Percentiles rank a stretch among this genome's conserved stretches.
Conservation (phyloP, 2,113 vertebrate genomes). For the Chloebia gouldiae region DNA sequence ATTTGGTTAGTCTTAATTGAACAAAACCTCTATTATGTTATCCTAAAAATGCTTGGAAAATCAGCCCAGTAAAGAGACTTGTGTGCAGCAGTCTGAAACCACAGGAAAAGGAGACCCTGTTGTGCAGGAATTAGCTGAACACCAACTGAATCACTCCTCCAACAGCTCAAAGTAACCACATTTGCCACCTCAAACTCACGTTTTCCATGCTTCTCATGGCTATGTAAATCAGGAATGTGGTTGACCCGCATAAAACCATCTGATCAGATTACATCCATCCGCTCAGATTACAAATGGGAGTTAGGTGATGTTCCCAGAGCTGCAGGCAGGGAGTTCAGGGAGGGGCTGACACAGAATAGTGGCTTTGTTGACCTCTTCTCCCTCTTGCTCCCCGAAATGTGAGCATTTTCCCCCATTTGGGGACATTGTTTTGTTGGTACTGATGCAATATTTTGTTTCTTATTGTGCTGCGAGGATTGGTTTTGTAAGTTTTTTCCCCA, state of each 20-base stretch:
- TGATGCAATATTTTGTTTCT: not conserved
- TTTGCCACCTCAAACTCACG: not conserved
- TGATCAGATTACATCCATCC: not conserved
- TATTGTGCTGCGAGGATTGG: not conserved
- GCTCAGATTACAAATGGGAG: not conserved
- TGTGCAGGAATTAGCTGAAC: not conserved
- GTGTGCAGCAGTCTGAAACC: not conserved
- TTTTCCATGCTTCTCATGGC: not conserved
- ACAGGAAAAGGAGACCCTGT: not conserved
- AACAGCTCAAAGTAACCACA: not conserved
- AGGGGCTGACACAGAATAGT: not conserved
- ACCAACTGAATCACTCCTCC: not conserved
- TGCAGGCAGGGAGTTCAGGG: not conserved
- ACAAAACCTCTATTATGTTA: not conserved
- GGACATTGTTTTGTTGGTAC: not conserved
- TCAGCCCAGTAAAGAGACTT: not conserved
- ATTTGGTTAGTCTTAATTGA: not conserved
- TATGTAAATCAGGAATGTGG: not conserved
- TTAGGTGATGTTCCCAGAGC: not conserved
- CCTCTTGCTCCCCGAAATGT: not conserved
- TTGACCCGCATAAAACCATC: not conserved
- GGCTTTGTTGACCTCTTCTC: fast-evolving
- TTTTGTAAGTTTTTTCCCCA: not conserved
- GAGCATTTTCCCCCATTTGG: not conserved
- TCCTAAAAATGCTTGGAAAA: not conserved